Evolutionary conservation across 1,140 invertebrate genomes (phyloP).

Genomic region (Notospermus geniculatus): DNA sequence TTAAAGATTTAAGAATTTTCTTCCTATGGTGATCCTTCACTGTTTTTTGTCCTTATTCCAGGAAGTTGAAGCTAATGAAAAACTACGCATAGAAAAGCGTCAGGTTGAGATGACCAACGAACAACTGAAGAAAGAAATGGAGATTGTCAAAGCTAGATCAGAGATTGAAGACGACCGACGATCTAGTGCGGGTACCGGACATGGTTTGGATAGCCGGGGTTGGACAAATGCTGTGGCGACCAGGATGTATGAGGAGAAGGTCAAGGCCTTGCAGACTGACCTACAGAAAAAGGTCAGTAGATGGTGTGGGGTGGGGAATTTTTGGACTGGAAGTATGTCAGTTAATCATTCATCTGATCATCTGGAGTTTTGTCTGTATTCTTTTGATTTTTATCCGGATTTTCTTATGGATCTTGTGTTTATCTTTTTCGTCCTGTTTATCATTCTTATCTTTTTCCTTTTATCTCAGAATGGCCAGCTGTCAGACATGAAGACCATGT

Average conservation of each 20-base stretch:
- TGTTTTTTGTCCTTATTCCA: no score
- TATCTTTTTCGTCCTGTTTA: no score
- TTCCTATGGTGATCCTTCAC: no score
- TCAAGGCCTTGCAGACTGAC: slow-evolving; percentile 42
- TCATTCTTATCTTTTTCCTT: slow-evolving; percentile 8
- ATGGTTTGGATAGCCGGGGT: slow-evolving; percentile 36
- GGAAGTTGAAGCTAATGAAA: slow-evolving; percentile 50
- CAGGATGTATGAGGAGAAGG: slow-evolving; percentile 49
- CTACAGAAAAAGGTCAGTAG: slow-evolving; percentile 45
- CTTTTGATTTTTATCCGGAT: no score
- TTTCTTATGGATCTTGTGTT: no score
- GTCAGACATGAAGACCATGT: slow-evolving; percentile 39
- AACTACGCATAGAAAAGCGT: slow-evolving; percentile 38
- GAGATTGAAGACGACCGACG: slow-evolving; percentile 37
- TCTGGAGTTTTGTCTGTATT: no score
- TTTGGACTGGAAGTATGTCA: neutral
- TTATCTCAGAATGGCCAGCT: slow-evolving; percentile 39
- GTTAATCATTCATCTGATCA: no score
- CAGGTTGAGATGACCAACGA: slow-evolving; percentile 40
- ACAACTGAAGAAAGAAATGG: slow-evolving; percentile 37
- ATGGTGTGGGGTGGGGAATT: neutral
- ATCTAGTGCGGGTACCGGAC: slow-evolving; percentile 19
- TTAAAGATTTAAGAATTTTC: no score
- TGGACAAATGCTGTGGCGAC: slow-evolving; percentile 50
- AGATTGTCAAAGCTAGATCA: slow-evolving; percentile 33